A percentile compares a stretch with the other conserved stretches of the same genome.
Evolutionary conservation across 1,140 invertebrate genomes (phyloP).

Genomic region (Drosophila nigrodunni): DNA sequence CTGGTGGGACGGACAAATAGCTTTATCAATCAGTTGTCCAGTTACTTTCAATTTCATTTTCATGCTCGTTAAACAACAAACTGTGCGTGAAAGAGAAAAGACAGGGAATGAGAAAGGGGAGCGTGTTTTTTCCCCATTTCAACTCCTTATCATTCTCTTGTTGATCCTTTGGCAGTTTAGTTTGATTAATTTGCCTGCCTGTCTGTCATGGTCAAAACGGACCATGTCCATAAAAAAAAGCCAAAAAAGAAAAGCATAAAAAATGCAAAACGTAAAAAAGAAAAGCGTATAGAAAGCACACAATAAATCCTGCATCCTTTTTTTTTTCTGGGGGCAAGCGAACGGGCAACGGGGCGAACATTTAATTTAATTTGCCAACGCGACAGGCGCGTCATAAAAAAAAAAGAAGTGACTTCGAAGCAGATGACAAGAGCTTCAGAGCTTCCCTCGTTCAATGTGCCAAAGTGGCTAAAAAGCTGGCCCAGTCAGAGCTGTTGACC

Average conservation of each 20-base stretch:
- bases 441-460: neutral
- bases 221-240: slow-evolving; percentile 51
- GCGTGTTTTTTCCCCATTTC: neutral
- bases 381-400: slow-evolving; percentile 61
- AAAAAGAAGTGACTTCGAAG: slow-evolving; percentile 16
- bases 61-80: slow-evolving; percentile 76
- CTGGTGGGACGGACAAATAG: neutral
- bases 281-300: slow-evolving; percentile 11
- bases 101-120: slow-evolving; percentile 24
- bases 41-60: slow-evolving; percentile 79
- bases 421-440: slow-evolving; percentile 2
- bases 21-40: slow-evolving; percentile 75
- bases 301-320: slow-evolving; percentile 68
- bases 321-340: slow-evolving; percentile 28
- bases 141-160: slow-evolving; percentile 37
- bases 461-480: slow-evolving; percentile 19
- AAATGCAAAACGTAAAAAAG: slow-evolving; percentile 49
- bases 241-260: slow-evolving; percentile 61
- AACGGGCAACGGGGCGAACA: slow-evolving; percentile 33
- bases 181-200: slow-evolving; percentile 82
- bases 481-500: slow-evolving; percentile 68
- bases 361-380: slow-evolving; percentile 75
- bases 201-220: slow-evolving; percentile 42
- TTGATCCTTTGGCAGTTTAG: slow-evolving; percentile 76
- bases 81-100: slow-evolving; percentile 58